phyloP scores from a whole-genome alignment of 1,140 invertebrate species.

The Nixonia krombeini region DNA sequence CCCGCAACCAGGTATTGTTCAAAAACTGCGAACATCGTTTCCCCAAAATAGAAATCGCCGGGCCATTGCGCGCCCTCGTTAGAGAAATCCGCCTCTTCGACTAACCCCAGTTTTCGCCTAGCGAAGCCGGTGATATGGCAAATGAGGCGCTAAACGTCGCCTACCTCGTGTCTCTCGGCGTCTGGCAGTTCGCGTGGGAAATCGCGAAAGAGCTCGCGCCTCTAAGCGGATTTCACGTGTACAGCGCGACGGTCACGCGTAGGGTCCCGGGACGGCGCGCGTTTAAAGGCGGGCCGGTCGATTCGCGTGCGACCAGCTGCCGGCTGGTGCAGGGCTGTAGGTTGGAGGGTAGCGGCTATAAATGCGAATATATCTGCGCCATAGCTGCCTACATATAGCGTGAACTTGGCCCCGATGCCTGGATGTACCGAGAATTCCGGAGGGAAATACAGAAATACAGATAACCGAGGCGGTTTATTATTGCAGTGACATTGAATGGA shows the following conservation, averaged over 20 bases:
- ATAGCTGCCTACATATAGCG: constrained; percentile 47
- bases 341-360: constrained; percentile 45
- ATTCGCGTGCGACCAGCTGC: constrained; percentile 37
- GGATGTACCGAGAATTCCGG: constrained; percentile 51
- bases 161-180: constrained; percentile 8
- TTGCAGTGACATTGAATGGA: constrained; percentile 67
- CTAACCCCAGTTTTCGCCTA: too few species aligned
- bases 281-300: constrained; percentile 10
- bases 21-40: too few species aligned
- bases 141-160: constrained; percentile 36
- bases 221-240: constrained; percentile 11
- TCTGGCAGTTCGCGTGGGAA: constrained; percentile 10
- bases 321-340: constrained; percentile 39
- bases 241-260: constrained; percentile 34
- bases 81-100: too few species aligned
- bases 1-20: too few species aligned
- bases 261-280: neutral
- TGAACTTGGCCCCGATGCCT: constrained; percentile 54
- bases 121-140: too few species aligned
- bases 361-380: constrained; percentile 42
- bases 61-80: too few species aligned
- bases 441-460: constrained; percentile 70
- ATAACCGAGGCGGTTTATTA: constrained; percentile 68
- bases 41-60: too few species aligned
- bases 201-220: constrained; percentile 8